These are phyloP conservation scores for Acanthaster planci DNA, from an alignment of 35 echinoderm and acorn worm species.

Conservation along the genomic window DNA sequence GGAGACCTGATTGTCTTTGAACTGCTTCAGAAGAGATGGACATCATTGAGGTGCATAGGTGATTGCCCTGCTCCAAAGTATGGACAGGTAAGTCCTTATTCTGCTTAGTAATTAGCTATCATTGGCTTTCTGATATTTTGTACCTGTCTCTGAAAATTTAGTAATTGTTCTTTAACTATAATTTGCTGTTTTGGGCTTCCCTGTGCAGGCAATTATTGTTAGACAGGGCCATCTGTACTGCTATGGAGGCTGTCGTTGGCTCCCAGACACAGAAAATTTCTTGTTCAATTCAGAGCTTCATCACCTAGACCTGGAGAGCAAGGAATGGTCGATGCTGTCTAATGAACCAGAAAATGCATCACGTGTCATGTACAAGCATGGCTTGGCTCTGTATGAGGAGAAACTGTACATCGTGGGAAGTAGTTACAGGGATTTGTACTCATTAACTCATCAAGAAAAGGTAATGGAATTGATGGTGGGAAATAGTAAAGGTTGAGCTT, in stretches of 20 bases:
- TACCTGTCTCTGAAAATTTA: too few species aligned
- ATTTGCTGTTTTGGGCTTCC: neutral
- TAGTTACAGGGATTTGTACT: neutral
- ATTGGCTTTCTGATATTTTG: too few species aligned
- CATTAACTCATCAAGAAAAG: too few species aligned
- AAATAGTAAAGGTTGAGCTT: too few species aligned
- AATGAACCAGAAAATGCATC: neutral
- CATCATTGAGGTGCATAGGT: neutral
- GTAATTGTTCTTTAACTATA: too few species aligned
- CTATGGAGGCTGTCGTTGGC: neutral
- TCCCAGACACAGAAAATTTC: neutral
- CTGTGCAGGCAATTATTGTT: neutral
- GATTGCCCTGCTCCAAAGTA: neutral
- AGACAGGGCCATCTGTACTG: neutral
- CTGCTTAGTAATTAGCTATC: too few species aligned
- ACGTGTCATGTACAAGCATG: slow-evolving; percentile 37
- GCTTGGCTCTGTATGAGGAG: slow-evolving; percentile 21
- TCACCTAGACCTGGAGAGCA: neutral
- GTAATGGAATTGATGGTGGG: too few species aligned
- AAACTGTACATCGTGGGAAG: slow-evolving; percentile 48
- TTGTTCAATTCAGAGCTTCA: neutral
- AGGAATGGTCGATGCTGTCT: neutral
- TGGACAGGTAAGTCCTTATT: slow-evolving; percentile 30
- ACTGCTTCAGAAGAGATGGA: neutral
- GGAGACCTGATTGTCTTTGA: neutral